Evolutionary conservation across 2,113 vertebrate genomes (phyloP).

Genomic region (Rhynchomys soricoides): DNA sequence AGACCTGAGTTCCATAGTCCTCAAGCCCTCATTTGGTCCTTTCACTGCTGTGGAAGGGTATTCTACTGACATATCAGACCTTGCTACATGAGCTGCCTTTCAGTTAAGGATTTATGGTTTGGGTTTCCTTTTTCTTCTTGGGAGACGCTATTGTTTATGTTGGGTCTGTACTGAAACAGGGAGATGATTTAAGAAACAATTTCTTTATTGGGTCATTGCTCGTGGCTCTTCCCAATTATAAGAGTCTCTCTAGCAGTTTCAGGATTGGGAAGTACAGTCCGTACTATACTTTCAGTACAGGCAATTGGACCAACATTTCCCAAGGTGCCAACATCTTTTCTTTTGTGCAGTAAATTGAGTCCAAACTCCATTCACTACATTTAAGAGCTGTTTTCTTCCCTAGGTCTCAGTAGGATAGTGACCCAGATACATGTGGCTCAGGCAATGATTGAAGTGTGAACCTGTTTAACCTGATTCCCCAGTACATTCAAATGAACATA

Average conservation of each 20-base stretch:
- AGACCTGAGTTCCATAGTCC: not conserved
- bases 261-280: not conserved
- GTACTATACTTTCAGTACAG: not conserved
- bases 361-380: not conserved
- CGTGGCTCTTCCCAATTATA: not conserved
- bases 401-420: not conserved
- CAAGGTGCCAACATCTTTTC: not conserved
- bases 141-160: not conserved
- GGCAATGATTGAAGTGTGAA: not conserved
- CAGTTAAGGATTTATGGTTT: not conserved
- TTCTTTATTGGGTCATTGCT: not conserved
- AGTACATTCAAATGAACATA: not conserved
- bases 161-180: not conserved
- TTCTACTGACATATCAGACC: not conserved
- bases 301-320: not conserved
- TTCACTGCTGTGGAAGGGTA: not conserved
- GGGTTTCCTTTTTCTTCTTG: not conserved
- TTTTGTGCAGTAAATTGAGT: not conserved
- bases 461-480: not conserved
- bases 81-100: not conserved
- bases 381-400: slow-evolving; percentile 19
- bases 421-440: not conserved
- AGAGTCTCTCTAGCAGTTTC: not conserved
- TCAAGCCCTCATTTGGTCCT: not conserved
- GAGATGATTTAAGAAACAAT: not conserved